Base-by-base conservation (phyloP, 2,888 invertebrate species). In the Lissocephala sabroskyi region DNA sequence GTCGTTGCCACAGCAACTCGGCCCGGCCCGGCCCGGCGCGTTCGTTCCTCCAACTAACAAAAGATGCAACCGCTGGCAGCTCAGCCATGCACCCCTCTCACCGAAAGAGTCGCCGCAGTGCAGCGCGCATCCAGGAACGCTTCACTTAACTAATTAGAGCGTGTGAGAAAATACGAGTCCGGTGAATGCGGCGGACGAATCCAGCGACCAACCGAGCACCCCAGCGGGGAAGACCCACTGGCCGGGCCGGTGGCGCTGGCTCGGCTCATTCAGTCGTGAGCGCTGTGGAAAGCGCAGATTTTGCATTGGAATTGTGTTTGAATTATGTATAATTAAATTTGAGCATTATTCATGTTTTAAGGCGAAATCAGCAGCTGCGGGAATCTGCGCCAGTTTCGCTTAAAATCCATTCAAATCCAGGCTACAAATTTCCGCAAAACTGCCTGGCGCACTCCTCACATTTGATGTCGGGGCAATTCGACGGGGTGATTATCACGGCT, bases 261-360 rank as follows among this genome's bases (percentile, higher is more conserved):
- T n/a, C n/a, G n/a, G 62, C 53, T 59, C 60, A 64, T 62, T 62
- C 55, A 56, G 52, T 59, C 52, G 58, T 54, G 44, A 41, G 41
- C 37, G 36, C 35, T 39, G 30, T 23, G 37, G 19, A 29, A 29
- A 26, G 11, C 41, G 33, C 51, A 52, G 62, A 65, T 59, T 73
- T 59, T 56, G 50, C 58, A 56, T 59, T 48, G 51, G 52, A 60
- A 73, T 56, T 68, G 52, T 60, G 56, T 59, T 65, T 68, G 61
- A 73, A 68, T 73, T 62, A 73, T 73, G 70, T 73, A 65, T 65
- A 73, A 68, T 73, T 73, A 56, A 73, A 65, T 65, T 74, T 68
- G 61, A 63, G 52, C 53, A 63, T 73, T 68, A 65, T 61, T 65
- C 70, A 65, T 54, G 43, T 55, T 61, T 47, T 53, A 50, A 55